Evolutionary conservation across 1,140 invertebrate genomes (phyloP), one percentile per base, ranked within the genome.

Genomic region (Triops longicaudatus): DNA sequence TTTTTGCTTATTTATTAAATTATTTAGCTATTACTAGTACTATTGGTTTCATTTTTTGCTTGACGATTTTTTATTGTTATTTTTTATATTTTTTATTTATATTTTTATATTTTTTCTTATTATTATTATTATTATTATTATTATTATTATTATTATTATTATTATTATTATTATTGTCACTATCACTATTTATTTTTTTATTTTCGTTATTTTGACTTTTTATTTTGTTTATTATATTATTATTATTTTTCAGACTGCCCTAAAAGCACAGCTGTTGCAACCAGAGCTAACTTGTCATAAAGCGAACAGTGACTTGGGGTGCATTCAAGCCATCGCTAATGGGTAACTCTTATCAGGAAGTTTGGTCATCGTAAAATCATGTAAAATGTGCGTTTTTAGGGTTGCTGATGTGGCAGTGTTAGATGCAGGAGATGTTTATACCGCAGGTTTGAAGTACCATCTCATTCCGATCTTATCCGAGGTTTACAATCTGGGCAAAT

Each of bases 401-500:
- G 81, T 87, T 50, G 93, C 94, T n/a, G 97, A 99, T 84, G 90
- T 97, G 17, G 87, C 92, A 44, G 89, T 97, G 1, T 86, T 98
- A 22, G 96, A 99, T 85, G 92, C 96, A 4, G 94, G 95, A 9
- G 96, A 98, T 84, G 92, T 97, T 74, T 95, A 98, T 82, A 95
- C 93, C 43, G 96, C 92, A 43, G 96, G 96, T 0, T 83, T 92
- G 11, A 87, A 88, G 22, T 94, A 90, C 80, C 87, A 91, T 14
- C 85, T 96, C 1, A 88, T 96, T 75, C 95, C 95, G 0, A 93
- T 97, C 81, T 90, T 97, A 83, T 89, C 93, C 2, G 94, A 97
- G 87, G 89, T 95, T 6, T 97, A 96, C 82, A 93, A 96, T 83
- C 87, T 93, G 44, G 91, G 90, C 71, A 88, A 91, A 77, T 90